Evolutionary conservation across 2,797 vertebrate species (phyloP).

Genomic region (Gambelia wislizenii): DNA sequence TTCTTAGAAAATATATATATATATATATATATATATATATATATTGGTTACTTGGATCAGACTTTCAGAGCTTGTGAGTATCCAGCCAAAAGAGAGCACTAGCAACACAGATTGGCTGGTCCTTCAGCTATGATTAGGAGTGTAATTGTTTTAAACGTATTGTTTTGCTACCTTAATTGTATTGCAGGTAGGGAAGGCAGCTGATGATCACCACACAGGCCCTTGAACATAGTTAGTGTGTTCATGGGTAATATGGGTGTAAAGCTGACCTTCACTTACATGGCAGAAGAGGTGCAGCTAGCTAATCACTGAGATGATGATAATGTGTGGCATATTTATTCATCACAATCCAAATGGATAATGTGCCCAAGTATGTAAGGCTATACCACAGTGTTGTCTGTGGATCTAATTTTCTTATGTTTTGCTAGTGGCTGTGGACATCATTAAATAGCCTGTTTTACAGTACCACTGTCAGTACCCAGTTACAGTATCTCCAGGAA

Average conservation of each 20-base stretch:
- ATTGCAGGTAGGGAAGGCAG: background rate
- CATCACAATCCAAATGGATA: background rate
- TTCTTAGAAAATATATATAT: constrained; percentile 2
- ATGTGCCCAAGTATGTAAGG: background rate
- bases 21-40: too few species aligned
- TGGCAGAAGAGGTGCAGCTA: background rate
- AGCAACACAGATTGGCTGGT: too few species aligned
- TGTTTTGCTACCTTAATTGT: background rate
- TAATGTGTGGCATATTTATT: background rate
- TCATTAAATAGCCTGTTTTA: background rate
- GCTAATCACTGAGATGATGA: background rate
- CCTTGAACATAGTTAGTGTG: background rate
- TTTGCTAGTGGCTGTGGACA: background rate
- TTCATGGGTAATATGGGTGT: background rate
- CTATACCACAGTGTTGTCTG: background rate
- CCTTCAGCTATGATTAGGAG: background rate
- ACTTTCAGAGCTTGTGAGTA: background rate
- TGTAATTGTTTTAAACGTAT: background rate
- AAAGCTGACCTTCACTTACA: background rate
- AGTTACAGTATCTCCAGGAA: background rate
- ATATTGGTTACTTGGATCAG: background rate
- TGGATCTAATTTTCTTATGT: background rate
- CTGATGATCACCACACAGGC: background rate
- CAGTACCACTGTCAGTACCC: background rate
- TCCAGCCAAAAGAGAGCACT: background rate